A percentile compares a stretch with the other conserved stretches of the same genome.
Evolutionary conservation across 2,113 vertebrate genomes (phyloP).

Genomic region (Cynopterus brachyotis): DNA sequence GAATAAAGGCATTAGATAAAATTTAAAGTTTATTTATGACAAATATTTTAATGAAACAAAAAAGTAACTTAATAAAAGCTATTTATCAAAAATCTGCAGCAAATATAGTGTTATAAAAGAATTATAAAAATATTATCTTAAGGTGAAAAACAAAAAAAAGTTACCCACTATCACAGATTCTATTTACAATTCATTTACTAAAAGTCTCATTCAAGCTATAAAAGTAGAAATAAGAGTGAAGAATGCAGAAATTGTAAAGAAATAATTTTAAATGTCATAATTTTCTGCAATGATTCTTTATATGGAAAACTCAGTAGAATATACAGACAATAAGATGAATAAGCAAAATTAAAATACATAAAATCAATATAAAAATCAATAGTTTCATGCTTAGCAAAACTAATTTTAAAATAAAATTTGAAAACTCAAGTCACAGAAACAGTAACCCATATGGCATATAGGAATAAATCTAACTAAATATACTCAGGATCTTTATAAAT

Average conservation of each 20-base stretch:
- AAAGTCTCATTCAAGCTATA: neutral
- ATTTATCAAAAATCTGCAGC: neutral
- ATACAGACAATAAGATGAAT: neutral
- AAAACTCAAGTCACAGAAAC: neutral
- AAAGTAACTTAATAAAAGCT: neutral
- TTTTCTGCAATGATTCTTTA: neutral
- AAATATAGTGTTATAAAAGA: neutral
- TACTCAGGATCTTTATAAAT: neutral
- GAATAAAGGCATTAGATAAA: neutral
- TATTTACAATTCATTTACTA: neutral
- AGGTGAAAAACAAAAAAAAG: neutral
- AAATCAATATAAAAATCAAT: neutral
- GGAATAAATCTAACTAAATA: neutral
- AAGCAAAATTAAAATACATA: slow-evolving; percentile 4
- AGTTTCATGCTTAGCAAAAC: neutral
- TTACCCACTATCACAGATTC: neutral
- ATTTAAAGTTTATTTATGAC: neutral
- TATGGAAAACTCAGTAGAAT: neutral
- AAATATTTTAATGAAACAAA: neutral
- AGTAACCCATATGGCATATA: neutral
- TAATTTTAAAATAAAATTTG: neutral
- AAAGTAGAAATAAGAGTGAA: neutral
- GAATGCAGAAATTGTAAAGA: neutral
- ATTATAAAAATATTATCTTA: neutral
- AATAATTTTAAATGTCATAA: neutral